Evolutionary conservation across 2,888 invertebrate genomes (phyloP).

Genomic region (Ceratothoa steindachneri): DNA sequence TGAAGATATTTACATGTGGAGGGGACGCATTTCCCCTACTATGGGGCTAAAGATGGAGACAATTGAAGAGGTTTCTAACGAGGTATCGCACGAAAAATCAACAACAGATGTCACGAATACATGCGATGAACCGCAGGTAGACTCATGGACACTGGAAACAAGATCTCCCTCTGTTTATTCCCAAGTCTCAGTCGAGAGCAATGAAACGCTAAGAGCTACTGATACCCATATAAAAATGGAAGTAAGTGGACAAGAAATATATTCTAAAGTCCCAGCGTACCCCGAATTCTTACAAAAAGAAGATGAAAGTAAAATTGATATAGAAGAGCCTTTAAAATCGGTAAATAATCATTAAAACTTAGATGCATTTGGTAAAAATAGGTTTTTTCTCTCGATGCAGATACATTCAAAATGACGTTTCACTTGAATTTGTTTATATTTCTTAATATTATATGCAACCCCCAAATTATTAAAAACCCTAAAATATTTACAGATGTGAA

Average conservation of each 20-base stretch:
- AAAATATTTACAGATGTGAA: no score
- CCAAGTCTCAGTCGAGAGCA: background rate
- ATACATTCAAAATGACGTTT: no score
- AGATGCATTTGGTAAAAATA: background rate
- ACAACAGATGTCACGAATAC: background rate
- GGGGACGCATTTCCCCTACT: background rate
- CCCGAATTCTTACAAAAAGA: background rate
- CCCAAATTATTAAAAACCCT: no score
- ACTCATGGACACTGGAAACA: background rate
- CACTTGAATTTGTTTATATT: no score
- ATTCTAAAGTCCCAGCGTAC: background rate
- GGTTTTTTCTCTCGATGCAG: background rate
- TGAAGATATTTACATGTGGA: background rate
- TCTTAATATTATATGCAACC: no score
- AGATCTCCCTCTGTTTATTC: background rate
- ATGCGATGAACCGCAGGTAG: background rate
- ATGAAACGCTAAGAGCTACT: background rate
- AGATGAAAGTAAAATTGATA: background rate
- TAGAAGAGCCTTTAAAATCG: background rate
- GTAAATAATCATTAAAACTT: constrained; percentile 4
- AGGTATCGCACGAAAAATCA: background rate
- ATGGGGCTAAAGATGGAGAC: background rate
- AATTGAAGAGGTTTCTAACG: background rate
- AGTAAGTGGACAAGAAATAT: background rate
- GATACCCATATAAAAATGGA: background rate